These are phyloP conservation scores for Linhomoeus sp. DNA, from an alignment of 2,888 invertebrate species.

Conservation along the genomic window DNA sequence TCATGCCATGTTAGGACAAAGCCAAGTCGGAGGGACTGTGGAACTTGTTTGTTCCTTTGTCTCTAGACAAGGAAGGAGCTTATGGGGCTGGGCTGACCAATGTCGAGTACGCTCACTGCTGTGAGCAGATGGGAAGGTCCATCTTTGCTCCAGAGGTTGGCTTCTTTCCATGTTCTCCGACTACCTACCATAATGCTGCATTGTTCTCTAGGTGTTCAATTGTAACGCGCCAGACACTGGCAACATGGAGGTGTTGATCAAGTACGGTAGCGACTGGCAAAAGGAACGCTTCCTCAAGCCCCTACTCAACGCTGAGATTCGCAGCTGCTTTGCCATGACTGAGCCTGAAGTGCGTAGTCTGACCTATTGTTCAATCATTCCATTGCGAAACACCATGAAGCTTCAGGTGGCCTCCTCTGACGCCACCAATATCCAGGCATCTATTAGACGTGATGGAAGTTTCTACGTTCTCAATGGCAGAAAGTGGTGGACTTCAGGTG, in stretches of 20 bases:
- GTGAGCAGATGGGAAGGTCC: conserved; percentile 32
- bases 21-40: conserved; percentile 30
- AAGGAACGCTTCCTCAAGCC: conserved; percentile 29
- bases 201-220: conserved; percentile 31
- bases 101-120: conserved; percentile 33
- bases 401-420: conserved; percentile 32
- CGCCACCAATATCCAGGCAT: conserved; percentile 33
- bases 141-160: conserved; percentile 29
- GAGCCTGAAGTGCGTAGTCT: conserved; percentile 25
- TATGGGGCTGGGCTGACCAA: conserved; percentile 29
- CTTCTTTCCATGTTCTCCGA: not conserved
- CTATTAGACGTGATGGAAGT: conserved; percentile 29
- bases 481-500: conserved; percentile 37
- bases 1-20: conserved; percentile 18
- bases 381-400: too few relatives aligned
- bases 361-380: not conserved
- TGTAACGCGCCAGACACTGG: conserved; percentile 35
- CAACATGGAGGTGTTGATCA: conserved; percentile 34
- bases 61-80: conserved; percentile 9
- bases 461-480: conserved; percentile 32
- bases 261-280: conserved; percentile 31
- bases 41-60: conserved; percentile 31
- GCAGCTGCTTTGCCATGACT: conserved; percentile 33
- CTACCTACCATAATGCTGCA: too few relatives aligned
- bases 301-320: conserved; percentile 29